These are phyloP conservation scores for Trachymyrmex septentrionalis DNA, from an alignment of 1,140 invertebrate genomes.

Conservation along the genomic window DNA sequence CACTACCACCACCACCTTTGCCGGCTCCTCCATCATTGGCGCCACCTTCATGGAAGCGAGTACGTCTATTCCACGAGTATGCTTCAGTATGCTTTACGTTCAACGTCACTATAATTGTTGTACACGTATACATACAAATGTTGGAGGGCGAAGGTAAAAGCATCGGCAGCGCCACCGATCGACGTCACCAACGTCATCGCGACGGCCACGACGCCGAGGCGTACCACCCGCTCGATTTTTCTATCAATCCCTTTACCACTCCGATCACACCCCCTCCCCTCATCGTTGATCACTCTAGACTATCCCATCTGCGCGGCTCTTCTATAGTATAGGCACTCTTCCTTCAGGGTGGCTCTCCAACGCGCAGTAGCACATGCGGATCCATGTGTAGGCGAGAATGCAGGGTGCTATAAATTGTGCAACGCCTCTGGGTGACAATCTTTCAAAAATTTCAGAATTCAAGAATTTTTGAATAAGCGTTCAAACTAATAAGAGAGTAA, in stretches of 20 bases:
- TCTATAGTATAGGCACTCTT: constrained; percentile 7
- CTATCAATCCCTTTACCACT: constrained; percentile 10
- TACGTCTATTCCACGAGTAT: constrained; percentile 4
- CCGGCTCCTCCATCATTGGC: constrained; percentile 32
- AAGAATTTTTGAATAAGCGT: background rate
- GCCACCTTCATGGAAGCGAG: constrained; percentile 39
- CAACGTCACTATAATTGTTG: constrained; percentile 8
- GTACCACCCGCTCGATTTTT: constrained; percentile 68
- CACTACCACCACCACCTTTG: constrained; percentile 58
- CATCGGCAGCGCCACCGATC: constrained; percentile 64
- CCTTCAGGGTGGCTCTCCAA: constrained; percentile 27
- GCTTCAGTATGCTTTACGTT: background rate
- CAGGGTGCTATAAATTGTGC: background rate
- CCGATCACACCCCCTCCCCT: background rate
- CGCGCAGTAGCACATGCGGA: constrained; percentile 37
- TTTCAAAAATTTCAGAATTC: background rate
- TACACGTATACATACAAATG: background rate
- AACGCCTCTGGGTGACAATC: background rate
- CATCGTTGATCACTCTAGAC: constrained; percentile 3
- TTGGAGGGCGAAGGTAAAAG: constrained; percentile 56
- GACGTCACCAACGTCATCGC: constrained; percentile 69
- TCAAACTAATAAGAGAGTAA: background rate
- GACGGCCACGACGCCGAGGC: constrained; percentile 55
- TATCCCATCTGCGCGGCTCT: constrained; percentile 25
- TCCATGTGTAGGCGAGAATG: background rate